Conservation (phyloP, 2,113 vertebrate genomes). For the Tychaedon coryphoeus region DNA sequence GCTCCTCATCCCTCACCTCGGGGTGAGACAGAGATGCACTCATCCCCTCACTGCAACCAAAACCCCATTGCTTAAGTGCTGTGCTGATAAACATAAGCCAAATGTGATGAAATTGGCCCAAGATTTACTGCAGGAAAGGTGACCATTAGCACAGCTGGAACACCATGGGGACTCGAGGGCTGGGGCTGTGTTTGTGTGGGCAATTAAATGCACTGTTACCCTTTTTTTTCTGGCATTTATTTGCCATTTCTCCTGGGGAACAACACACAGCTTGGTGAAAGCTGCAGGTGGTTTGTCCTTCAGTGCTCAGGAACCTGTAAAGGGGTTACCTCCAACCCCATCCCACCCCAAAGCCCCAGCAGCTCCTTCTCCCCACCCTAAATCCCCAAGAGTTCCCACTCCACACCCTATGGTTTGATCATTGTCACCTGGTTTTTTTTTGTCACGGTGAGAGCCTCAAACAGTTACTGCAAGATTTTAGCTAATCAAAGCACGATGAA, state of each 20-base stretch:
- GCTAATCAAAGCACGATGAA: slow-evolving; percentile 56
- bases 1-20: not conserved
- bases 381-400: not conserved
- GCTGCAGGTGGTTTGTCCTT: not conserved
- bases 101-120: slow-evolving; percentile 24
- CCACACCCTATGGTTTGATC: not conserved
- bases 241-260: not conserved
- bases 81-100: not conserved
- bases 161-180: not conserved
- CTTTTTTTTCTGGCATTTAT: not conserved
- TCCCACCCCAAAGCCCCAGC: not conserved
- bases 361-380: not conserved
- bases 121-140: slow-evolving; percentile 8
- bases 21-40: not conserved
- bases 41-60: not conserved
- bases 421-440: not conserved
- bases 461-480: slow-evolving; percentile 1
- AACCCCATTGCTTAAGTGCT: not conserved
- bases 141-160: not conserved
- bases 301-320: not conserved
- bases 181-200: not conserved
- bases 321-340: not conserved
- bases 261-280: rapidly evolving
- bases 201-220: not conserved
- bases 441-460: not conserved